These are phyloP conservation scores for Poeciliopsis turrubarensis DNA, from an alignment of 2,113 vertebrate genomes.

Conservation along the genomic window DNA sequence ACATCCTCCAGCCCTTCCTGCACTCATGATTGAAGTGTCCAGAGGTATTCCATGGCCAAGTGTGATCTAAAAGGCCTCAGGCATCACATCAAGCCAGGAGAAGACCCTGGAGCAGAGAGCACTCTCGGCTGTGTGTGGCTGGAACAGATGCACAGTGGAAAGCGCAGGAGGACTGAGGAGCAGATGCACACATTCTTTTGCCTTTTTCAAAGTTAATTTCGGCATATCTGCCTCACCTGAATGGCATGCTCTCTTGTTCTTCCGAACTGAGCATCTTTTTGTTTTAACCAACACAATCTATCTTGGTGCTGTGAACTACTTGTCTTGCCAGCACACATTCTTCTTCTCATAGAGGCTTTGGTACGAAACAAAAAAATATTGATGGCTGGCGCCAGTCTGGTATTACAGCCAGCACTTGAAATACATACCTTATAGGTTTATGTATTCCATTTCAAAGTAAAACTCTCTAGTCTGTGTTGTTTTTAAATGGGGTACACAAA, in stretches of 20 bases:
- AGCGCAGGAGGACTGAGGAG: constrained; percentile 1
- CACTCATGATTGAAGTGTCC: constrained; percentile 14
- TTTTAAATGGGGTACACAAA: too few relatives aligned
- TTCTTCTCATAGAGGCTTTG: too few relatives aligned
- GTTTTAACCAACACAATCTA: too few relatives aligned
- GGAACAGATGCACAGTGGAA: background rate
- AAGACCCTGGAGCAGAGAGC: constrained; percentile 8
- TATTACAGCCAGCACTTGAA: too few relatives aligned
- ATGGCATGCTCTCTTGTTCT: background rate
- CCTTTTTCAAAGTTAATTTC: background rate
- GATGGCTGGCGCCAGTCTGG: too few relatives aligned
- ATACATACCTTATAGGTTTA: too few relatives aligned
- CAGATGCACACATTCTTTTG: background rate
- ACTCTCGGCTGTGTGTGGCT: constrained; percentile 3
- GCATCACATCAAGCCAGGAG: constrained; percentile 14
- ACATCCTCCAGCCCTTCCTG: background rate
- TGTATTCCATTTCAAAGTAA: too few relatives aligned
- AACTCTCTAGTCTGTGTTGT: too few relatives aligned
- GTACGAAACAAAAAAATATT: too few relatives aligned
- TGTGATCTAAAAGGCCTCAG: constrained; percentile 27
- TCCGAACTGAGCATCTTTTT: background rate
- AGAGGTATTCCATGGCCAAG: constrained; percentile 25
- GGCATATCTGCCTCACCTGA: background rate
- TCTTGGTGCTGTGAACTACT: too few relatives aligned
- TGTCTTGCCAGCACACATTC: too few relatives aligned